Evolutionary conservation across 2,888 invertebrate species (phyloP).

Genomic region (Troilus luridus): DNA sequence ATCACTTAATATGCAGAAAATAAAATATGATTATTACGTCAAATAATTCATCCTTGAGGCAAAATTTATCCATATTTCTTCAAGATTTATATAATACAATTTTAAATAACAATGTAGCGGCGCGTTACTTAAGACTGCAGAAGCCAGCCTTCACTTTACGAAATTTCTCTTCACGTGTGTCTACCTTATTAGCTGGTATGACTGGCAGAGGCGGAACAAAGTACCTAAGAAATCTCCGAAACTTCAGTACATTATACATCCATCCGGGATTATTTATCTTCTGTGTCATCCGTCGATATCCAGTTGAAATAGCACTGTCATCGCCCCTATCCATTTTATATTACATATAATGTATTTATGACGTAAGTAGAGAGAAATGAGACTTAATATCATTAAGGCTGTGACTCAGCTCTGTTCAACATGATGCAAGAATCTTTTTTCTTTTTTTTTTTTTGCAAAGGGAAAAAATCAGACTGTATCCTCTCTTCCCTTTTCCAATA

Average conservation of each 20-base stretch:
- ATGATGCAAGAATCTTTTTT: too few species aligned
- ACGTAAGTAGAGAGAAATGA: neutral
- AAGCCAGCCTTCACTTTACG: neutral
- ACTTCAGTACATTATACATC: neutral
- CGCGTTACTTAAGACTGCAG: neutral
- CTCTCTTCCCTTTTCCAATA: too few species aligned
- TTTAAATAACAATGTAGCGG: neutral
- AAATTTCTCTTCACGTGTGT: conserved; percentile 20
- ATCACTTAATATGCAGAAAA: too few species aligned
- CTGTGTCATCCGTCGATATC: neutral
- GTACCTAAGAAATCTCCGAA: neutral
- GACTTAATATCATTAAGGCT: too few species aligned
- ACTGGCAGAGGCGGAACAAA: neutral
- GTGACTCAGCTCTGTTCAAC: too few species aligned
- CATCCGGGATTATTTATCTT: neutral
- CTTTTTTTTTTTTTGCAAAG: too few species aligned
- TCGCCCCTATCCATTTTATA: neutral
- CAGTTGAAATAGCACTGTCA: neutral
- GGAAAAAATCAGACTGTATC: too few species aligned
- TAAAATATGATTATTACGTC: too few species aligned
- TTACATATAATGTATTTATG: neutral
- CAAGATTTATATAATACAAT: neutral
- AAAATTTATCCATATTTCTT: too few species aligned
- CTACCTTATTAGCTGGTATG: neutral
- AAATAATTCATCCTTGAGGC: too few species aligned